These are phyloP conservation scores for Zaprionus africanus DNA, from an alignment of 1,140 invertebrate species.

Conservation along the genomic window DNA sequence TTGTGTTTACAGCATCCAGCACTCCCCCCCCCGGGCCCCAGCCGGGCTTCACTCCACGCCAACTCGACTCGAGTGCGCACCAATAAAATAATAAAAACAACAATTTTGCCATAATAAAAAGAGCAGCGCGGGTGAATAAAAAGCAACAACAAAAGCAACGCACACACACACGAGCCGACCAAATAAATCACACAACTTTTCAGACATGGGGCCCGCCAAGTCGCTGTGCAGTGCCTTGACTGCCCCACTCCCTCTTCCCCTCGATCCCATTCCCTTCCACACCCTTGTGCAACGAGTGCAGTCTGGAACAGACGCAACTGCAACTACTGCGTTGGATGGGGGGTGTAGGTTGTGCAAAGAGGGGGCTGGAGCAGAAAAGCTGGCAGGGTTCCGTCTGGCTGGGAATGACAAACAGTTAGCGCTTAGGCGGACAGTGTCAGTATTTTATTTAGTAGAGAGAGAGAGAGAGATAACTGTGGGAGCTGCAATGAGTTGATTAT, in stretches of 20 bases:
- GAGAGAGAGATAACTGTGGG: background rate
- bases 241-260: background rate
- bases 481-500: background rate
- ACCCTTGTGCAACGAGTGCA: background rate
- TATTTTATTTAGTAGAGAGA: background rate
- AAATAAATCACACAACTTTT: constrained; percentile 81
- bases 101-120: constrained; percentile 72
- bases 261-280: background rate
- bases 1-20: constrained; percentile 49
- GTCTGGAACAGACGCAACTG: constrained; percentile 14
- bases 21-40: background rate
- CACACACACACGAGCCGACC: constrained; percentile 60
- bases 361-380: background rate
- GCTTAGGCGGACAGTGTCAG: constrained; percentile 1
- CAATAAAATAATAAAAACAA: constrained; percentile 74
- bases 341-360: background rate
- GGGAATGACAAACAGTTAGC: constrained; percentile 8
- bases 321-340: background rate
- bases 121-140: constrained; percentile 55
- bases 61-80: constrained; percentile 68
- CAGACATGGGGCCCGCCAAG: constrained; percentile 65
- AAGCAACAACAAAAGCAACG: constrained; percentile 23
- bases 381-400: constrained; percentile 1
- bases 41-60: background rate
- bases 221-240: constrained; percentile 15